Evolutionary conservation across 2,797 vertebrate genomes (phyloP), one percentile per base, ranked within the genome.

Genomic region (Erpetoichthys calabaricus): DNA sequence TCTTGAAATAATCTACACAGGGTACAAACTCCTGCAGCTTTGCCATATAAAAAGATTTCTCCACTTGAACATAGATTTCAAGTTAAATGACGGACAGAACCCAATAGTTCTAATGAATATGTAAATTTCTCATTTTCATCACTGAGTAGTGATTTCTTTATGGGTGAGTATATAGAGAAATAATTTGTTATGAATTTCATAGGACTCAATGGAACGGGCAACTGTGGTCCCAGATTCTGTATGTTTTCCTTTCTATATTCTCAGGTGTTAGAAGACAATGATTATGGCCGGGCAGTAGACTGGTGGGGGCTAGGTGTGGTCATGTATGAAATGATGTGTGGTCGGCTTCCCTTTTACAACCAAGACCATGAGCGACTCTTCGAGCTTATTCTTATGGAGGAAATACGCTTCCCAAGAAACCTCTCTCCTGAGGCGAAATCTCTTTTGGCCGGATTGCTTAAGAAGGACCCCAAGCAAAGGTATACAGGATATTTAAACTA

Each of bases 321-420:
- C 55, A 97, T 96, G 94, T 97, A 97, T 4, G 94, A 98, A 78
- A 98, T 97, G 94, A 89, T 92, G 86, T 98, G 94, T 0, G 93
- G 94, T 1, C 87, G 94, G 60, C 80, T 97, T 57, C 94, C 93
- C 3, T 98, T 98, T 78, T 98, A 98, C 80, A 98, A 92, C 74
- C 93, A 93, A 75, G 94, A 97, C 75, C 94, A 97, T 0, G 94
- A 98, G 72, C 88, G 91, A 45, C 88, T 97, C 59, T 97, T 98
- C 8, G 94, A 98, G 75, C 88, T 96, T 6, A 98, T 97, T 71
- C 89, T 98, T 42, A 88, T 95, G 87, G 90, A 97, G 70, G 94
- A 98, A 67, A 91, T 98, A 56, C 90, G 94, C 51, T 98, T 94
- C 67, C 93, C 92, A 0, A 87, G 91, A 47, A 90, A 87, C 1